Conservation (phyloP, 2,888 invertebrate genomes). For the Spatulosminthurus flaviceps region DNA sequence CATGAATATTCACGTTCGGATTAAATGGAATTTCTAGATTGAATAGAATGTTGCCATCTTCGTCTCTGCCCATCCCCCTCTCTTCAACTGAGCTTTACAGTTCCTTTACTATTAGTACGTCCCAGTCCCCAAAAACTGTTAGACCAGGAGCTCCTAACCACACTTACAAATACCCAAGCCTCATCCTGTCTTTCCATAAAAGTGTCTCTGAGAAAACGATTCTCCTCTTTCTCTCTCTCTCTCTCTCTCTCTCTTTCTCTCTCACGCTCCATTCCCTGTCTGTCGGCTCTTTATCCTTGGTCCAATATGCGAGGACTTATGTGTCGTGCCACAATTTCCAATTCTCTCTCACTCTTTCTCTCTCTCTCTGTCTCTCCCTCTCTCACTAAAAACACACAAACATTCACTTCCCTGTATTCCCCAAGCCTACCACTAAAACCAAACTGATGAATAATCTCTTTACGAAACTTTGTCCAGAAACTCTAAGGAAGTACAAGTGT, state of each 20-base stretch:
- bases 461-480: neutral
- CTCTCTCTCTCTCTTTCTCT: neutral
- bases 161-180: neutral
- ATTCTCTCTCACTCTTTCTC: no score
- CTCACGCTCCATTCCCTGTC: neutral
- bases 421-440: neutral
- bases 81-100: neutral
- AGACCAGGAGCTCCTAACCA: no score
- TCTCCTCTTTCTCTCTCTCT: neutral
- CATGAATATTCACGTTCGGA: conserved; percentile 48
- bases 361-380: no score
- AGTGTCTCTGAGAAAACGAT: neutral
- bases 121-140: no score
- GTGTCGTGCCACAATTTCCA: neutral
- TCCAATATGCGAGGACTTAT: neutral
- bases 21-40: conserved; percentile 36
- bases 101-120: no score
- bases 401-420: neutral
- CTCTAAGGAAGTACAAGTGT: neutral
- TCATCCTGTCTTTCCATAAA: neutral
- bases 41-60: conserved; percentile 36
- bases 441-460: conserved; percentile 8
- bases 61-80: no score
- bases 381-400: no score
- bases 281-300: neutral